A percentile compares a stretch with the other conserved stretches of the same genome.
These are phyloP conservation scores for Nothura maculosa DNA, from an alignment of 2,797 vertebrate genomes.

Conservation along the genomic window DNA sequence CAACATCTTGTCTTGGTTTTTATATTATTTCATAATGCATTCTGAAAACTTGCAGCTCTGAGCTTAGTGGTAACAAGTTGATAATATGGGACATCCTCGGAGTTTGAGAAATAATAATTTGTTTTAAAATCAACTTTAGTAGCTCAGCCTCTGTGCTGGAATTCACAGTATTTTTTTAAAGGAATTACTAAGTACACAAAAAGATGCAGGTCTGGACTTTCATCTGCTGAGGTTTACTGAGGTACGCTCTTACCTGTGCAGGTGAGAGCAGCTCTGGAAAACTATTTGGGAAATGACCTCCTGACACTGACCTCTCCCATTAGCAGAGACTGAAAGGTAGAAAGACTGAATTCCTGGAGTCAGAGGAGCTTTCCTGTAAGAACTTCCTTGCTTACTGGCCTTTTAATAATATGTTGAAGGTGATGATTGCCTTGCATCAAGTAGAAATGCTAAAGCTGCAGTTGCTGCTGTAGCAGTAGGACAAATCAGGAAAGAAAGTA, in stretches of 20 bases:
- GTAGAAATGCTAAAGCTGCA: background rate
- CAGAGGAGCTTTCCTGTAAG: background rate
- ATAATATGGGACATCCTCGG: background rate
- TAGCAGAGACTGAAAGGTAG: background rate
- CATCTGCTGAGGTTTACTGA: background rate
- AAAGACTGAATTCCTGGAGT: slow-evolving; percentile 1
- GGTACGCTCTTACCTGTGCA: background rate
- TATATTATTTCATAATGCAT: background rate
- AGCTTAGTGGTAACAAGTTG: background rate
- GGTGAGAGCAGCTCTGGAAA: background rate
- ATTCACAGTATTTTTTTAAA: background rate
- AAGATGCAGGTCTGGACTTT: background rate
- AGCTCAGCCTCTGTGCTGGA: background rate
- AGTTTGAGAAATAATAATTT: background rate
- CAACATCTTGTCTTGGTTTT: background rate
- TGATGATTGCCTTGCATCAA: background rate
- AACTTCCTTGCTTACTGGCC: background rate
- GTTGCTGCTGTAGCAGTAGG: background rate
- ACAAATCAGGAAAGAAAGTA: background rate
- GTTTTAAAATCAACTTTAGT: background rate
- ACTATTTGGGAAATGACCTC: background rate
- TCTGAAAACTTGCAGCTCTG: background rate
- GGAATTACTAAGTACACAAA: background rate
- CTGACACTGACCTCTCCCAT: background rate
- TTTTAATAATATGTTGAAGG: background rate